Conservation (phyloP, 2,888 invertebrate genomes). For the Brachyptera putata region DNA sequence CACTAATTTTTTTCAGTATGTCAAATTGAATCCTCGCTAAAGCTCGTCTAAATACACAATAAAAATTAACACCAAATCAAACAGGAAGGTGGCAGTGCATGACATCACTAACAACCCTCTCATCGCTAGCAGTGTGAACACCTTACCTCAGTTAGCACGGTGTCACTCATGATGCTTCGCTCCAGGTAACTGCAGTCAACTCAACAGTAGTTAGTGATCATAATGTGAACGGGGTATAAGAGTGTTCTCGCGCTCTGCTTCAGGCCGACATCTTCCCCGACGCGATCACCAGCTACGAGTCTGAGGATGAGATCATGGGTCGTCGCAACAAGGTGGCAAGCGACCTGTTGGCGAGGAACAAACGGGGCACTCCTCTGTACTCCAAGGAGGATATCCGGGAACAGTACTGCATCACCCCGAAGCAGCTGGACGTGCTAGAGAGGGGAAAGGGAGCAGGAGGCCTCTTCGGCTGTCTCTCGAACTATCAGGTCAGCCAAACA, state of each 20-base stretch:
- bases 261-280: conserved; percentile 68
- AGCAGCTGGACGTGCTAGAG: conserved; percentile 80
- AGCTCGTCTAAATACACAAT: no score
- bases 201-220: no score
- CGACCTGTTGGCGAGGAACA: conserved; percentile 40
- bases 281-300: conserved; percentile 67
- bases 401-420: conserved; percentile 90
- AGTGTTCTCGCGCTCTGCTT: conserved; percentile 34
- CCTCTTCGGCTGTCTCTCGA: conserved; percentile 84
- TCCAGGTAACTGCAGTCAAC: no score
- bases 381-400: conserved; percentile 87
- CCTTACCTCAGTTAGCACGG: no score
- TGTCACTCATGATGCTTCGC: no score
- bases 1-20: no score
- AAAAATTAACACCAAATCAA: no score
- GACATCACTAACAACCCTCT: no score
- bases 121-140: no score
- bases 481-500: conserved; percentile 39
- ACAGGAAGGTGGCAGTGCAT: no score
- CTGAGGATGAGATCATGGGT: conserved; percentile 75
- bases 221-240: no score
- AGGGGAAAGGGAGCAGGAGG: conserved; percentile 51
- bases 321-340: conserved; percentile 37
- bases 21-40: no score
- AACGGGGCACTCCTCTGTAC: conserved; percentile 58